phyloP scores from a whole-genome alignment of 1,140 invertebrate genomes.

The Trichonephila clavipes region DNA sequence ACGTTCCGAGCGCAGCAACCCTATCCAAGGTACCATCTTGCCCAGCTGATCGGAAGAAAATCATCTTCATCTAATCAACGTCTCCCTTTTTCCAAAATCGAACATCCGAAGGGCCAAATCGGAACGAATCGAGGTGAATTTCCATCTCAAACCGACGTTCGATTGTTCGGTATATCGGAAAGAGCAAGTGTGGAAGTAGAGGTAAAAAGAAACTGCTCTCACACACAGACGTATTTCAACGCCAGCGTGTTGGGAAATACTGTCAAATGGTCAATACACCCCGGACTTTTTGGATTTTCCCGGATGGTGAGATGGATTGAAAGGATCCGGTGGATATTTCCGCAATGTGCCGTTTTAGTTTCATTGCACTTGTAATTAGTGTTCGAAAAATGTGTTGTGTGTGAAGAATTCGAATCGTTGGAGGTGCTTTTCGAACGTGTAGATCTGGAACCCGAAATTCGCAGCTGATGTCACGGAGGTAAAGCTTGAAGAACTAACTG shows the following conservation, averaged over 20 bases:
- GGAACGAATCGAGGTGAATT: background rate
- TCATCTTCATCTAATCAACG: slow-evolving; percentile 36
- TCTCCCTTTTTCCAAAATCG: slow-evolving; percentile 27
- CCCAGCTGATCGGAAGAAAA: slow-evolving; percentile 68
- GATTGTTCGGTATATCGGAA: background rate
- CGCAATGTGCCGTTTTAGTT: background rate
- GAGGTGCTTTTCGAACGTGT: background rate
- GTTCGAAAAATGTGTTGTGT: background rate
- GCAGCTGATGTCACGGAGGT: background rate
- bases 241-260: background rate
- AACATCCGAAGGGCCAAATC: background rate
- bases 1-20: slow-evolving; percentile 45
- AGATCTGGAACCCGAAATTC: background rate
- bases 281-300: background rate
- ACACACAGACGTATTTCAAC: background rate
- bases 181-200: background rate
- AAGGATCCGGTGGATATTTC: background rate
- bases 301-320: background rate
- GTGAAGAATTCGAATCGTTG: background rate
- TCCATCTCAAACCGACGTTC: background rate
- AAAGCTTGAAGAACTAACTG: background rate
- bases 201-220: too few species aligned
- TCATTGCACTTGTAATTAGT: background rate
- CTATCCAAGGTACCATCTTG: slow-evolving; percentile 68
- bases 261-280: slow-evolving; percentile 11